Base-by-base conservation (phyloP, 2,797 vertebrate species). In the Scarus forsteni region DNA sequence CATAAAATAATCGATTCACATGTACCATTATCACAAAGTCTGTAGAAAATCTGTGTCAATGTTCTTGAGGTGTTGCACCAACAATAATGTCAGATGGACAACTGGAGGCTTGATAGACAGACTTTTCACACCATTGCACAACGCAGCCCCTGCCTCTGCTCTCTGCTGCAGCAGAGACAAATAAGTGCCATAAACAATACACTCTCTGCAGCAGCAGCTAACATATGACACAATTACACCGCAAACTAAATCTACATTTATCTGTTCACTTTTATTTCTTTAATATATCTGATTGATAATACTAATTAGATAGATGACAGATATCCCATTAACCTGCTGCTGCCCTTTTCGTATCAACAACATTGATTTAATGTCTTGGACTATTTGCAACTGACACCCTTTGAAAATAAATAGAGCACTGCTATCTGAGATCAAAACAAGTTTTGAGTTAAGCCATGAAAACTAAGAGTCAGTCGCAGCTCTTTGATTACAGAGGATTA, bases 401-500 rank as follows among this genome's bases (percentile, higher is more conserved):
- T 38, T 54, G 1, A 42, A 40, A 38, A 65, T 45, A 72, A 67
- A 62, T 6, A 0, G 52, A 65, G 57, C 13, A 8, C 10, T 1
- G 1, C 7, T 49, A 54, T 68, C 43, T 50, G 7, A 38, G 34
- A 71, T 27, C 18, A 51, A 61, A 77, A 74, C 10, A 71, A 44
- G 19, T 58, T 35, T 15, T 60, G 34, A 56, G 19, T 70, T 67
- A 12, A 65, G 45, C 58, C 64, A 46, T n/a, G n/a, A n/a, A n/a
- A n/a, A n/a, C n/a, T n/a, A 52, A 27, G 48, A 75, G 51, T 57
- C 60, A 18, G 40, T 66, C 67, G 67, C 45, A 13, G 46, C 35
- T 68, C 10, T 10, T 9, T 64, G 65, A 77, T 66, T 71, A 64
- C 27, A 34, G 39, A 16, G 43, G 44, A 54, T 73, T 13, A 48